Evolutionary conservation across 2,113 vertebrate species (phyloP).

Genomic region (Telmatochromis sp.): DNA sequence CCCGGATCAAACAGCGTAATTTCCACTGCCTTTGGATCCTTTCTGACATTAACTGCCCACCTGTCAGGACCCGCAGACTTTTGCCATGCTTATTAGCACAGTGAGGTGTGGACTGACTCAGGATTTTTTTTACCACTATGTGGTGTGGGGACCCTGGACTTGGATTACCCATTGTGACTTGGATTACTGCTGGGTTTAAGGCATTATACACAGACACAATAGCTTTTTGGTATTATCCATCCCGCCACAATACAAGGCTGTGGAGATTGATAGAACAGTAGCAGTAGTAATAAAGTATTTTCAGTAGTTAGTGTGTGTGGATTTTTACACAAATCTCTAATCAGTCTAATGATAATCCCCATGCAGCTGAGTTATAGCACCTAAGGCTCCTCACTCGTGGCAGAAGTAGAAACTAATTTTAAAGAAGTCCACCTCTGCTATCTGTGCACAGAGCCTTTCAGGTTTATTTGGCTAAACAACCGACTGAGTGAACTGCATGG

Average conservation of each 20-base stretch:
- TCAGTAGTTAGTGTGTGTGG: not conserved
- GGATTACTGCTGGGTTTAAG: not conserved
- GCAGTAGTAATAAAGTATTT: not conserved
- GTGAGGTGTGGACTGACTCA: not conserved
- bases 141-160: not conserved
- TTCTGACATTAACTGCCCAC: slow-evolving; percentile 29
- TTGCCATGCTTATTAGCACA: slow-evolving; percentile 2
- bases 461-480: not conserved
- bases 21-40: not conserved
- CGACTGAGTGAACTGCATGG: not conserved
- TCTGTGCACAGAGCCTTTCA: not conserved
- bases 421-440: not conserved
- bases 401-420: not conserved
- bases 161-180: not conserved
- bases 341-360: not conserved
- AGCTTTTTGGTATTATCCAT: not conserved
- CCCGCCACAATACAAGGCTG: not conserved
- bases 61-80: slow-evolving; percentile 2
- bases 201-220: not conserved
- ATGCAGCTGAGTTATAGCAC: not conserved
- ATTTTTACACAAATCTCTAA: not conserved
- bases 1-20: slow-evolving; percentile 19
- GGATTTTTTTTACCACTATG: not conserved
- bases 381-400: not conserved
- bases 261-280: not conserved